Percentiles rank a stretch among this genome's conserved stretches.
phyloP scores from a whole-genome alignment of 2,113 vertebrate genomes.

The Mesocricetus auratus region DNA sequence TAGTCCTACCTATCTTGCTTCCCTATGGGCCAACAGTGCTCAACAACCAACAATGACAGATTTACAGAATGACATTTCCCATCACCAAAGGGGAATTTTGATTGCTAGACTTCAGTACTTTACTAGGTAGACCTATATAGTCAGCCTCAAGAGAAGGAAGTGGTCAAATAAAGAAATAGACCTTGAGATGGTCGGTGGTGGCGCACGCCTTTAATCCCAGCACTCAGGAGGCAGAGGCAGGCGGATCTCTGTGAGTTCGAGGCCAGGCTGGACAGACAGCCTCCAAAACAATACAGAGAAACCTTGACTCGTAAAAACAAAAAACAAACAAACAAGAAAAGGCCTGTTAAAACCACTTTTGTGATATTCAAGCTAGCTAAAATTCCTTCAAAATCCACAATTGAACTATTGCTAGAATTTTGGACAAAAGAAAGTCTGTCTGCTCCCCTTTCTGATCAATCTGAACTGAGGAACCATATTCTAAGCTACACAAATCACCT shows the following conservation, averaged over 20 bases:
- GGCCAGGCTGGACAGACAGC: no score
- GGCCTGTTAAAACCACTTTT: background rate
- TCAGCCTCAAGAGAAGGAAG: background rate
- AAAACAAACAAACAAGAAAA: no score
- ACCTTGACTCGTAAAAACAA: no score
- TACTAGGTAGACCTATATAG: background rate
- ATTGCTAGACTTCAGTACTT: background rate
- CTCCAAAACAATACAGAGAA: no score
- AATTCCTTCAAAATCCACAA: background rate
- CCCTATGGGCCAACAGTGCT: no score
- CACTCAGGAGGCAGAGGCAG: no score
- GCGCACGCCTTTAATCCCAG: no score
- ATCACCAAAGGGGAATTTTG: background rate
- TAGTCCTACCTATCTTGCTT: no score
- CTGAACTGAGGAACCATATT: background rate
- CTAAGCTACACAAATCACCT: background rate
- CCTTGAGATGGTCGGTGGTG: no score
- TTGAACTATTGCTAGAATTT: background rate
- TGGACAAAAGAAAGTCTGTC: background rate
- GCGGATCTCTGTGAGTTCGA: no score
- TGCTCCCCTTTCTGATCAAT: background rate
- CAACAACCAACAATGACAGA: no score
- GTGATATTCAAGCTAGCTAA: background rate
- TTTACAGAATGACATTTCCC: no score
- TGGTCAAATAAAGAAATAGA: background rate